These are phyloP conservation scores for Torymus auratus DNA, from an alignment of 2,888 invertebrate genomes.

Conservation along the genomic window DNA sequence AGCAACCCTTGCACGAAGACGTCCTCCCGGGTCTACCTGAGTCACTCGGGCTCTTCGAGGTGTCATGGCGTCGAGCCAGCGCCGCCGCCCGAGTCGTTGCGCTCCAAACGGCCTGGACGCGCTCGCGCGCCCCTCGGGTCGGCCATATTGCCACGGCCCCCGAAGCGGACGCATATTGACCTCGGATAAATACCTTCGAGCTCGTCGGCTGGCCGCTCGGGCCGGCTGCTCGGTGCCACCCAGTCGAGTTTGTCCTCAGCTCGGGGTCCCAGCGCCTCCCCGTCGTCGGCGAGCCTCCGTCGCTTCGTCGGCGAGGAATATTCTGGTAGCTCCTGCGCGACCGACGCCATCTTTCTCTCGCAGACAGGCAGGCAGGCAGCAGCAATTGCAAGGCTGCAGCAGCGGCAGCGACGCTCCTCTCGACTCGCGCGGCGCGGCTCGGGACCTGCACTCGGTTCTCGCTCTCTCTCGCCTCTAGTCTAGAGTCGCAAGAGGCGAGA, in stretches of 20 bases:
- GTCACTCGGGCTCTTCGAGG: slow-evolving; percentile 48
- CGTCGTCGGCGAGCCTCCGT: slow-evolving; percentile 22
- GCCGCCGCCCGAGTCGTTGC: slow-evolving; percentile 55
- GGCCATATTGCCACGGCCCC: slow-evolving; percentile 72
- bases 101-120: slow-evolving; percentile 39
- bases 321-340: slow-evolving; percentile 73
- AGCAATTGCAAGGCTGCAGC: slow-evolving; percentile 38
- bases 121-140: slow-evolving; percentile 64
- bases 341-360: slow-evolving; percentile 77
- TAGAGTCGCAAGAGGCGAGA: not conserved
- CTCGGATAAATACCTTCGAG: slow-evolving; percentile 71
- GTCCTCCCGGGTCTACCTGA: not conserved
- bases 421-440: not conserved
- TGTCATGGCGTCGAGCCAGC: slow-evolving; percentile 69
- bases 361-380: slow-evolving; percentile 3
- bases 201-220: slow-evolving; percentile 66
- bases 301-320: slow-evolving; percentile 69
- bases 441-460: slow-evolving; percentile 28
- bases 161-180: slow-evolving; percentile 66
- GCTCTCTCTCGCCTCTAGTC: slow-evolving; percentile 14
- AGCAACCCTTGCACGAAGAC: not conserved
- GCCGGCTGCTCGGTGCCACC: slow-evolving; percentile 63
- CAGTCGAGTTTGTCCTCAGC: slow-evolving; percentile 51
- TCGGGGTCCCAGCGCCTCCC: slow-evolving; percentile 52
- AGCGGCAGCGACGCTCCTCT: slow-evolving; percentile 33